phyloP scores from a whole-genome alignment of 2,113 vertebrate species.

The Halcyon senegalensis region DNA sequence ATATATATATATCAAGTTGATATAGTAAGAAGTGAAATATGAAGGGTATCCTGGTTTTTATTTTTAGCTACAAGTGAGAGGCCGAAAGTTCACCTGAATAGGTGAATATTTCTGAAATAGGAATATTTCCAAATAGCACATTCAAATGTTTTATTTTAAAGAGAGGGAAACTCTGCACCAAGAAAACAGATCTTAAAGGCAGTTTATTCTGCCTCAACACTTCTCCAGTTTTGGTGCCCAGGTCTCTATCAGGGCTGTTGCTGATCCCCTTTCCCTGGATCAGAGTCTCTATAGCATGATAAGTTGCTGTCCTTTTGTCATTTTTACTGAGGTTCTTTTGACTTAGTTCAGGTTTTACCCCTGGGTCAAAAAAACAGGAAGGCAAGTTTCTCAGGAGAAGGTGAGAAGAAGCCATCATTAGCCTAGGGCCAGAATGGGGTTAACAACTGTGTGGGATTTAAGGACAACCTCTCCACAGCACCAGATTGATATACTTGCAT shows the following conservation, averaged over 20 bases:
- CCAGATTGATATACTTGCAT: fast-evolving
- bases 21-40: neutral
- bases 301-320: neutral
- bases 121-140: neutral
- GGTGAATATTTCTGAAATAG: too few species aligned
- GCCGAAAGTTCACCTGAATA: neutral
- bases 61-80: neutral
- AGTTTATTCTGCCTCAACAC: neutral
- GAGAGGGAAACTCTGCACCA: neutral
- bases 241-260: neutral
- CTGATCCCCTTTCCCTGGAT: neutral
- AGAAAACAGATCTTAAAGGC: neutral
- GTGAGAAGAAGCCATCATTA: neutral
- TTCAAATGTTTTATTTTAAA: neutral
- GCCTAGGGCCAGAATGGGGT: neutral
- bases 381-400: neutral
- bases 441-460: neutral
- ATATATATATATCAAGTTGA: neutral
- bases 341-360: neutral
- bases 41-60: neutral
- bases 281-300: neutral
- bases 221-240: neutral
- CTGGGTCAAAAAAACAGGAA: neutral
- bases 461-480: neutral
- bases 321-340: neutral